Evolutionary conservation across 2,797 vertebrate genomes (phyloP).

Genomic region (Nasua narica): DNA sequence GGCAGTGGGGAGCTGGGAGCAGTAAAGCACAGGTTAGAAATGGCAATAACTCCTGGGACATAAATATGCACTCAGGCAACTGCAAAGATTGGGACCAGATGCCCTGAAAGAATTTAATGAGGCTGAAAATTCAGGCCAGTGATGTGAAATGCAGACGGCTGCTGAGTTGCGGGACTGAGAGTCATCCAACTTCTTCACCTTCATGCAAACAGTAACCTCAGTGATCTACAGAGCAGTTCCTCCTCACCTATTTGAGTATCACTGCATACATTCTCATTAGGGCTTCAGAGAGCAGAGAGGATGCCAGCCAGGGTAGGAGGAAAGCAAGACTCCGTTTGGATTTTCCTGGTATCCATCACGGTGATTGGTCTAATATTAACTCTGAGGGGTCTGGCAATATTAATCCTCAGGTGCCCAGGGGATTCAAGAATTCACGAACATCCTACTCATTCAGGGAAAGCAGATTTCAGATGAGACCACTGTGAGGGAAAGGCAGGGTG

Average conservation of each 20-base stretch:
- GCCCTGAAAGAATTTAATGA: slow-evolving; percentile 62
- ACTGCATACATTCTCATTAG: not conserved
- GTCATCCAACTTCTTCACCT: slow-evolving; percentile 23
- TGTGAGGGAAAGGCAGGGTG: not conserved
- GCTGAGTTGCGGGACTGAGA: not conserved
- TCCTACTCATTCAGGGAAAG: not conserved
- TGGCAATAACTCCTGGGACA: slow-evolving; percentile 22
- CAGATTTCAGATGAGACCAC: not conserved
- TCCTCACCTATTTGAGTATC: slow-evolving; percentile 17
- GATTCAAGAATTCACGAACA: not conserved
- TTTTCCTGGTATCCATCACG: not conserved
- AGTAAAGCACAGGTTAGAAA: slow-evolving; percentile 37
- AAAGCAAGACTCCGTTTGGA: not conserved
- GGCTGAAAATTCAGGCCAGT: slow-evolving; percentile 62
- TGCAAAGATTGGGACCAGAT: slow-evolving; percentile 45
- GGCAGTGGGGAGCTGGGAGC: not conserved
- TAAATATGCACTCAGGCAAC: slow-evolving; percentile 31
- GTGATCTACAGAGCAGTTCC: slow-evolving; percentile 34
- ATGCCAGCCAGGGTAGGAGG: not conserved
- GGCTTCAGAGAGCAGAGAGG: not conserved
- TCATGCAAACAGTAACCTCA: slow-evolving; percentile 39
- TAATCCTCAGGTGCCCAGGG: not conserved
- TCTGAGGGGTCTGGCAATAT: not conserved
- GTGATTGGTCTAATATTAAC: not conserved
- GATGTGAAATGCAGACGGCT: slow-evolving; percentile 42